Evolutionary conservation across 2,113 vertebrate species (phyloP).

Genomic region (Dromas ardeola): DNA sequence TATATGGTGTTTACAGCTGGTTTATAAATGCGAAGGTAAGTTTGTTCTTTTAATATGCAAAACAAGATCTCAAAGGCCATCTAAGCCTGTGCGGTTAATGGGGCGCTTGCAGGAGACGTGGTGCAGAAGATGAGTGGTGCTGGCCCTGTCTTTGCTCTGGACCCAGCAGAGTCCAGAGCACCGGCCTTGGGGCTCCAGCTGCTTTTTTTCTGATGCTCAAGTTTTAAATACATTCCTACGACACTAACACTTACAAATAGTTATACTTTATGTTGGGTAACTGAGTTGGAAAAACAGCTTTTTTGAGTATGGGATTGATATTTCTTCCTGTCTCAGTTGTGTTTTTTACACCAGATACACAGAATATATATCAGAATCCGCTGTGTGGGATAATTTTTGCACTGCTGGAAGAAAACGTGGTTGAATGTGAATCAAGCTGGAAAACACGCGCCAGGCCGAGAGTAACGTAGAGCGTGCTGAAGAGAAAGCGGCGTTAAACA

Average conservation of each 20-base stretch:
- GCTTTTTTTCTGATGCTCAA: neutral
- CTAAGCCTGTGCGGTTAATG: fast-evolving
- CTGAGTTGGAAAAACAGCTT: neutral
- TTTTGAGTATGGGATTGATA: neutral
- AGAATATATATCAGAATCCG: neutral
- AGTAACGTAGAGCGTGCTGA: neutral
- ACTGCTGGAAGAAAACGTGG: neutral
- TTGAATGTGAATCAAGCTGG: neutral
- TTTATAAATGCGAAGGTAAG: neutral
- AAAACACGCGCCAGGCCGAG: neutral
- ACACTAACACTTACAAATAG: fast-evolving
- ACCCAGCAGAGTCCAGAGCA: too few relatives aligned
- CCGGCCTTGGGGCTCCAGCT: fast-evolving
- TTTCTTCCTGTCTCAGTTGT: neutral
- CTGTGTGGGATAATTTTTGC: neutral
- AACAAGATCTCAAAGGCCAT: fast-evolving
- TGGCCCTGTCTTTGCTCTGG: neutral
- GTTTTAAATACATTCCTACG: fast-evolving
- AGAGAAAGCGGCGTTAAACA: neutral
- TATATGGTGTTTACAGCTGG: fast-evolving
- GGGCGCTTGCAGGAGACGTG: fast-evolving
- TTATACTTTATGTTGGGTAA: fast-evolving
- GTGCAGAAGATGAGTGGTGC: neutral
- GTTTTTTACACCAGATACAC: neutral
- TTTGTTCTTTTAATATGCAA: neutral